Evolutionary conservation across 2,888 invertebrate genomes (phyloP), one percentile per base, ranked within the genome.

Genomic region (Drosophila robusta): DNA sequence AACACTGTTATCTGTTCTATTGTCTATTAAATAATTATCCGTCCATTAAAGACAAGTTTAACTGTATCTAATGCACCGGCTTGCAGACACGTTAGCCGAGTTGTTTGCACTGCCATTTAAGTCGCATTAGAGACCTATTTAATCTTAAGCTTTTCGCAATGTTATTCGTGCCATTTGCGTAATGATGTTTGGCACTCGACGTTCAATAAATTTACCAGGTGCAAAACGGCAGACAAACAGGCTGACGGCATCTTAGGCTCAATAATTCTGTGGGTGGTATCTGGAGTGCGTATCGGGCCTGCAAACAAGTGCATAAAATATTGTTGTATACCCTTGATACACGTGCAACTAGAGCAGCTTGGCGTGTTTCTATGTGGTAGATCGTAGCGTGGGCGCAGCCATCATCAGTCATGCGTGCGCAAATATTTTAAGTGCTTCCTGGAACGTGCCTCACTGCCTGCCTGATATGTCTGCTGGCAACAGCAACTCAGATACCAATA

Each of bases 361-460:
- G 55, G 16, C 73, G 51, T 62, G 51, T 62, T 61, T 47, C 49
- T 46, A 36, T 57, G 66, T 42, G 55, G 68, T 44, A 66, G 47
- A 24, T 44, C 42, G 47, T 47, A n/a, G 11, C 26, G 16, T 65
- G 50, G 79, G 50, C 61, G 62, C 66, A 73, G 80, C 54, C 80
- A 83, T 86, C 80, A 87, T 84, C 81, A 89, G 84, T 89, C 83
- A 89, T 84, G 83, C 83, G 89, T 84, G 80, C 69, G 70, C 89
- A 89, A 89, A 89, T 84, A 89, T 89, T 84, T 84, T 89, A 89
- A 84, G 83, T 84, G 83, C 85, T 89, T 84, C 81, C 83, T 73
- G 78, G 45, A 78, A 83, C 83, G 89, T 89, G 83, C 84, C 64
- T 47, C 62, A 58, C 56, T 56, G 52, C 41, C 54, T 47, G 26